These are phyloP conservation scores for Bagarius yarrelli DNA, from an alignment of 2,113 vertebrate species.

Conservation along the genomic window DNA sequence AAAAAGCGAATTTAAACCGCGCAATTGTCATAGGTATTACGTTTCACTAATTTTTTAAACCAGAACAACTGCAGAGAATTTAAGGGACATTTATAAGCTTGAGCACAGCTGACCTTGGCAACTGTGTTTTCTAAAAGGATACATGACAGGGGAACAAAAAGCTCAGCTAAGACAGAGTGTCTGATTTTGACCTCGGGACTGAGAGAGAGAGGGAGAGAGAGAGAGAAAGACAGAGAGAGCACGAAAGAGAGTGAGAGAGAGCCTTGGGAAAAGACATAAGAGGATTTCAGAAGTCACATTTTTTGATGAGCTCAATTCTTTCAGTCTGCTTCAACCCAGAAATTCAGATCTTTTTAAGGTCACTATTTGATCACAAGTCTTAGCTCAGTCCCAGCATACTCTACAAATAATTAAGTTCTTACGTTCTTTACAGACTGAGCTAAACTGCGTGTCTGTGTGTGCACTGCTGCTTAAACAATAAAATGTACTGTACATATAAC, in stretches of 20 bases:
- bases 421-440: conserved; percentile 62
- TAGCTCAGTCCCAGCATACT: conserved; percentile 43
- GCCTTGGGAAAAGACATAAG: conserved; percentile 12
- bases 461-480: conserved; percentile 13
- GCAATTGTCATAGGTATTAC: not conserved
- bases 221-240: not conserved
- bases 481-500: conserved; percentile 59
- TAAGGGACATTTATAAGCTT: conserved; percentile 20
- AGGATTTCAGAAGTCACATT: conserved; percentile 20
- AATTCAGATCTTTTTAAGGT: conserved; percentile 14
- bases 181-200: conserved; percentile 23
- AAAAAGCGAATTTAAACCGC: not conserved
- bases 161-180: conserved; percentile 29
- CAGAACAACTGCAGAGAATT: not conserved
- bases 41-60: not conserved
- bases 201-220: not conserved
- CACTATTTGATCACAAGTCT: conserved; percentile 13
- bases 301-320: not conserved
- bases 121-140: conserved; percentile 36
- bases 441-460: conserved; percentile 29
- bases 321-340: conserved; percentile 24
- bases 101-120: conserved; percentile 24
- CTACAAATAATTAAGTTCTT: conserved; percentile 64
- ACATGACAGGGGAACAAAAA: conserved; percentile 29
- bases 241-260: not conserved